Conservation (phyloP, 2,113 vertebrate species). For the Picathartes gymnocephalus region DNA sequence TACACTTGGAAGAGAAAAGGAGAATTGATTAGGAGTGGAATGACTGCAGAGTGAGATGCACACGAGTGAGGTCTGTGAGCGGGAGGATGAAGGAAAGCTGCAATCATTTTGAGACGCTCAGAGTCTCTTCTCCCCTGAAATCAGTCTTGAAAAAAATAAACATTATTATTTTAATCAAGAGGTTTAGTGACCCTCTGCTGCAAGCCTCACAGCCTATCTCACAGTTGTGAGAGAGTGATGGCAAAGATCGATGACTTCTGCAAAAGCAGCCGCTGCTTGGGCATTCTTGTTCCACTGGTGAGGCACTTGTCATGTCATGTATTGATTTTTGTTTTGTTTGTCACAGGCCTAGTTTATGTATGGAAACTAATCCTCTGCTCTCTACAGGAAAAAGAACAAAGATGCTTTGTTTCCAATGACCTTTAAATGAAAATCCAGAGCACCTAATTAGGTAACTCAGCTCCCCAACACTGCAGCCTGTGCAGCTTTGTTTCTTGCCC, state of each 20-base stretch:
- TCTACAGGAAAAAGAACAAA: constrained; percentile 23
- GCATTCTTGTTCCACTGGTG: not conserved
- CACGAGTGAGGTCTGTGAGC: accelerated
- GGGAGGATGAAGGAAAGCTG: not conserved
- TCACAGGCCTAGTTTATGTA: not conserved
- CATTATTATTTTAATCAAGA: not conserved
- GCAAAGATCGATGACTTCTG: not conserved
- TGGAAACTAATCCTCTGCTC: not conserved
- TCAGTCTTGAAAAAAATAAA: not conserved
- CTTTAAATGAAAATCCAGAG: constrained; percentile 15
- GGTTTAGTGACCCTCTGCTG: not conserved
- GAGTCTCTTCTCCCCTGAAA: not conserved
- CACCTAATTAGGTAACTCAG: not conserved
- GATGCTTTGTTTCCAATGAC: not conserved
- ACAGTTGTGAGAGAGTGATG: not conserved
- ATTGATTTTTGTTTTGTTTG: constrained; percentile 33
- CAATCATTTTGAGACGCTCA: not conserved
- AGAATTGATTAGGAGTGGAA: not conserved
- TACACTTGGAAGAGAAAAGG: not conserved
- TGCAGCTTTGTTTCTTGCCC: not conserved
- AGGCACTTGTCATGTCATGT: not conserved
- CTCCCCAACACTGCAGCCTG: not conserved
- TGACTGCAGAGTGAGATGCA: not conserved
- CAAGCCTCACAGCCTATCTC: not conserved
- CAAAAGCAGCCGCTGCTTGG: not conserved